Evolutionary conservation across 2,888 invertebrate genomes (phyloP).

Genomic region (Drosophila parthenogenetica): DNA sequence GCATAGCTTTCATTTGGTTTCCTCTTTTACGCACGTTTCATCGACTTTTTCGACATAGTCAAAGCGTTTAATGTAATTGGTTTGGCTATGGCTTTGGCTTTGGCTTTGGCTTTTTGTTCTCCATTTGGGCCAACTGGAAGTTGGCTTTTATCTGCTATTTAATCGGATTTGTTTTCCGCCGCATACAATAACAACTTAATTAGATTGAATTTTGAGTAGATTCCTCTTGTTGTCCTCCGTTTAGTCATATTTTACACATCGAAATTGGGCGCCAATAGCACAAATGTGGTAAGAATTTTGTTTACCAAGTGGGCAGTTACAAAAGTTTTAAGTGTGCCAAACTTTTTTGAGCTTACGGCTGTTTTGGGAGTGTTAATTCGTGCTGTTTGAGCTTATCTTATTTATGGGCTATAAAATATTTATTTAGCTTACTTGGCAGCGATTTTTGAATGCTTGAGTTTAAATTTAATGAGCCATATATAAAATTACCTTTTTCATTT

Average conservation of each 20-base stretch:
- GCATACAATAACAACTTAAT: slow-evolving; percentile 77
- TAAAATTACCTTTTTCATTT: no score
- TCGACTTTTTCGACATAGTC: slow-evolving; percentile 40
- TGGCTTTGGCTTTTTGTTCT: slow-evolving; percentile 28
- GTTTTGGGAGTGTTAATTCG: not conserved
- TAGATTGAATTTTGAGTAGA: slow-evolving; percentile 67
- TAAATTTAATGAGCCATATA: no score
- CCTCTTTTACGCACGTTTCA: slow-evolving; percentile 54
- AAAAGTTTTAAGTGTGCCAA: slow-evolving; percentile 3
- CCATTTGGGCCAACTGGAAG: slow-evolving; percentile 33
- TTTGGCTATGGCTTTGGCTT: slow-evolving; percentile 41
- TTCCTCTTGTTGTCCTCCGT: slow-evolving; percentile 25
- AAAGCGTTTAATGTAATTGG: slow-evolving; percentile 80
- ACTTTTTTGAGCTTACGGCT: not conserved
- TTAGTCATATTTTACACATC: slow-evolving; percentile 65
- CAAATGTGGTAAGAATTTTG: slow-evolving; percentile 16
- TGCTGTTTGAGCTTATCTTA: no score
- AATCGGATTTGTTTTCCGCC: slow-evolving; percentile 70
- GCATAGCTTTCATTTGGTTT: slow-evolving; percentile 65
- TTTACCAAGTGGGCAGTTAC: slow-evolving; percentile 21
- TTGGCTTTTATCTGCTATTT: slow-evolving; percentile 50
- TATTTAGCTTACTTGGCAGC: no score
- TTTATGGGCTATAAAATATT: no score
- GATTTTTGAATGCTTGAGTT: no score
- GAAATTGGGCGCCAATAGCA: slow-evolving; percentile 37